Evolutionary conservation across 2,113 vertebrate species (phyloP).

Genomic region (Ia io): DNA sequence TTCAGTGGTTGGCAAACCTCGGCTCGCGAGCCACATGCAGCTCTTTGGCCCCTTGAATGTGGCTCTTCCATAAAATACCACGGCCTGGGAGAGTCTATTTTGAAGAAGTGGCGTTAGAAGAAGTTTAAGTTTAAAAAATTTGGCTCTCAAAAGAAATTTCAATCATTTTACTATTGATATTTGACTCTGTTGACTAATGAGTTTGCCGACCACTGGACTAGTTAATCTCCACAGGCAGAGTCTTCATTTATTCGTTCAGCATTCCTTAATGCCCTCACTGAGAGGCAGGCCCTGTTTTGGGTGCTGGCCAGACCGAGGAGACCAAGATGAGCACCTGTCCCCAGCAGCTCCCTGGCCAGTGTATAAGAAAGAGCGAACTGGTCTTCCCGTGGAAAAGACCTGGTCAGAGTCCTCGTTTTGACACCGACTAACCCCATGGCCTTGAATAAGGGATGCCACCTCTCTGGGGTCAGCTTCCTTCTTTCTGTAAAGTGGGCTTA

Average conservation of each 20-base stretch:
- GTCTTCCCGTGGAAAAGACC: background rate
- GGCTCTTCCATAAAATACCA: too few species aligned
- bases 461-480: background rate
- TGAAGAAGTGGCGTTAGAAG: too few species aligned
- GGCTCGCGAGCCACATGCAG: too few species aligned
- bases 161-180: too few species aligned
- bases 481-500: background rate
- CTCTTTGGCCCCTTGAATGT: too few species aligned
- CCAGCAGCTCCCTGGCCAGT: background rate
- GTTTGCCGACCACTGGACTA: background rate
- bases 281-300: background rate
- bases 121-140: too few species aligned
- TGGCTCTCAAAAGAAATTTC: too few species aligned
- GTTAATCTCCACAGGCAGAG: background rate
- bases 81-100: too few species aligned
- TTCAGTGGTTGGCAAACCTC: background rate
- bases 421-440: background rate
- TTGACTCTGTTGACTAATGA: too few species aligned
- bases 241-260: background rate
- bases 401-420: background rate
- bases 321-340: background rate
- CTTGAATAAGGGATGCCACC: background rate
- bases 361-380: background rate
- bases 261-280: background rate
- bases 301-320: background rate